These are phyloP conservation scores for Dinoponera quadriceps DNA, from an alignment of 1,140 invertebrate genomes.

Conservation along the genomic window DNA sequence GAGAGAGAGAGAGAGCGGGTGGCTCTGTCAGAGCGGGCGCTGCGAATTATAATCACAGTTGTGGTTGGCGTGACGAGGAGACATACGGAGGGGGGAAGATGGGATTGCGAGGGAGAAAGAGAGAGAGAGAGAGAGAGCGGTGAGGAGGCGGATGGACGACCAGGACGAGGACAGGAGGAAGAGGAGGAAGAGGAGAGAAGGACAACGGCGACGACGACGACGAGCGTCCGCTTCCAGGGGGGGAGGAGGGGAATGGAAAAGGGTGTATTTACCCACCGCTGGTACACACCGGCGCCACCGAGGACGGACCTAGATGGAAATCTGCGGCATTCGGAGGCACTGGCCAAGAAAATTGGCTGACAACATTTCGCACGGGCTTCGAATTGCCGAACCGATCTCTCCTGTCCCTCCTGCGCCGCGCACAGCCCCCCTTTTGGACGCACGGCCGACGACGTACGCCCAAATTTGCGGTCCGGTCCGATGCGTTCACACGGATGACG, in stretches of 20 bases:
- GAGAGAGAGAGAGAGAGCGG: conserved; percentile 1
- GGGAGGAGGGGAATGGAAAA: conserved; percentile 74
- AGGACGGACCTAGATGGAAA: conserved; percentile 84
- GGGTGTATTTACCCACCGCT: conserved; percentile 82
- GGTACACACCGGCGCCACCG: conserved; percentile 75
- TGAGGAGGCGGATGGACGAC: conserved; percentile 41
- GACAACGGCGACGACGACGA: conserved; percentile 58
- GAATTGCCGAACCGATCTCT: conserved; percentile 78
- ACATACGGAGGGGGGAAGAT: conserved; percentile 30
- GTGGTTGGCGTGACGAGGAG: conserved; percentile 77
- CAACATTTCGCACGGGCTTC: conserved; percentile 83
- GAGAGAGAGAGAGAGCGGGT: no score
- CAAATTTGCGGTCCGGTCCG: conserved; percentile 66
- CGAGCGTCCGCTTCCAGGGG: conserved; percentile 69
- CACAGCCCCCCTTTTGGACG: conserved; percentile 29
- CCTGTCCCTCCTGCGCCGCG: background rate
- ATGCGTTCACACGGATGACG: conserved; percentile 34
- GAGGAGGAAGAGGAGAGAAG: conserved; percentile 52
- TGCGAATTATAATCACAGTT: conserved; percentile 86
- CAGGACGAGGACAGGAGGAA: conserved; percentile 18
- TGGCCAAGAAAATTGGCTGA: conserved; percentile 86
- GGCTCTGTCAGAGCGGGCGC: conserved; percentile 75
- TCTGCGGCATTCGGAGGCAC: conserved; percentile 85
- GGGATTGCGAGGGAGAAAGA: background rate
- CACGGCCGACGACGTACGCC: conserved; percentile 29